Base-by-base conservation (phyloP, 2,797 vertebrate genomes). In the Meda fulgida region DNA sequence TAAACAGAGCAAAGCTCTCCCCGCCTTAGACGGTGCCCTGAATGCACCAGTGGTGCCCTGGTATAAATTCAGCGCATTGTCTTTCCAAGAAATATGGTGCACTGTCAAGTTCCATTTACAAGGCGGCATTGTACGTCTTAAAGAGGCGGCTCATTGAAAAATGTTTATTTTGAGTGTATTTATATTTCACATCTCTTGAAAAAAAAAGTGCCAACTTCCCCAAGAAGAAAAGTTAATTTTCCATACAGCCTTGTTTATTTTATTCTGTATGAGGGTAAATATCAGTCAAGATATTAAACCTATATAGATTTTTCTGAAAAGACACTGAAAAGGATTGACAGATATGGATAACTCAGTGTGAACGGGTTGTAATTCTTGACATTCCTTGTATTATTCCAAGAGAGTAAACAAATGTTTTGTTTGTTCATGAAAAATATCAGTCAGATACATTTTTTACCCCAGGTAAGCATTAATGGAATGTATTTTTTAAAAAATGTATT, bases 1-100 rank as follows among this genome's bases (percentile, higher is more conserved):
- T 93, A 94, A 95, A 95, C 94, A 94, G 92, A 93, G 92, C 91
- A 89, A 91, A 90, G 91, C 90, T 91, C 91, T 91, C 91, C 92
- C 92, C 9, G 89, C 91, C 92, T 91, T 92, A 92, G 84, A 88
- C 18, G 7, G 65, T 80, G 40, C 26, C 7, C 84, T 60, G 36
- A 84, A 84, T 86, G 84, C 75, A 80, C 75, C 82, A 77, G 77
- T 69, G 76, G 73, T 67, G 84, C 71, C 71, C 87, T 73, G 73
- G 76, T 66, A 85, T 66, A 67, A 85, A 73, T 80, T 63, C 76
- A 80, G 18, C 31, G 10, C 31, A 65, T 85, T 85, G 34, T 88
- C 82, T 86, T 75, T 65, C 60, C 29, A 69, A 77, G 79, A 77
- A 85, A 40, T 58, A 46, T 67, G 46, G 36, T 72, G 23, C 78